Evolutionary conservation across 2,113 vertebrate genomes (phyloP).

Genomic region (Oncorhynchus clarkii): DNA sequence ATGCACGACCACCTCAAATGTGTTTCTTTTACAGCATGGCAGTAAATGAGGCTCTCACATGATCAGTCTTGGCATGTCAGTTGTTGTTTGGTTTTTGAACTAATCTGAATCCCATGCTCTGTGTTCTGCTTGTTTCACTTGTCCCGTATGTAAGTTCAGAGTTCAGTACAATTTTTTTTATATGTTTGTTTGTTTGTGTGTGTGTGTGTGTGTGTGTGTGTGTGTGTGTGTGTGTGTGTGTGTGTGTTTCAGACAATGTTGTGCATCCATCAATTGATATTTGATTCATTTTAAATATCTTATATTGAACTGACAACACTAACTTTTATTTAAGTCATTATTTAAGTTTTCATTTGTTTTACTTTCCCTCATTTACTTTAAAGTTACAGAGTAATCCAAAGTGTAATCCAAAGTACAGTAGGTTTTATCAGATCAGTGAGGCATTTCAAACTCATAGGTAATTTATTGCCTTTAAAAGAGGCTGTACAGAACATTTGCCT

Average conservation of each 20-base stretch:
- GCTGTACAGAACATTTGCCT: no score
- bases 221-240: conserved; percentile 24
- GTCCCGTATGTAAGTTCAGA: neutral
- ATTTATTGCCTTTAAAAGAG: neutral
- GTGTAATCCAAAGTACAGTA: no score
- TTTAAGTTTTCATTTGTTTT: conserved; percentile 18
- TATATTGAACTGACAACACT: conserved; percentile 37
- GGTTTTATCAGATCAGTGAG: neutral
- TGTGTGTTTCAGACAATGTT: conserved; percentile 18
- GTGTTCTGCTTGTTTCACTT: neutral
- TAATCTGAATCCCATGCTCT: neutral
- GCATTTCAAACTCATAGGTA: neutral
- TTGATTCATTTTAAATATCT: conserved; percentile 13
- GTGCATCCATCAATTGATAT: neutral
- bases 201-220: neutral
- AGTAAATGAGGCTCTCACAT: neutral
- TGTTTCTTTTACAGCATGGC: neutral
- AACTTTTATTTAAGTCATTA: conserved; percentile 18
- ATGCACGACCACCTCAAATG: neutral
- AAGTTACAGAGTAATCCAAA: neutral
- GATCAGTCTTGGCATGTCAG: neutral
- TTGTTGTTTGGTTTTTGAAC: neutral
- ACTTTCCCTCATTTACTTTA: neutral
- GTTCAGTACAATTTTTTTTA: neutral
- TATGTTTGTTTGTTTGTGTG: neutral